Conservation (phyloP, 2,797 vertebrate species). For the Pteropus rufus region DNA sequence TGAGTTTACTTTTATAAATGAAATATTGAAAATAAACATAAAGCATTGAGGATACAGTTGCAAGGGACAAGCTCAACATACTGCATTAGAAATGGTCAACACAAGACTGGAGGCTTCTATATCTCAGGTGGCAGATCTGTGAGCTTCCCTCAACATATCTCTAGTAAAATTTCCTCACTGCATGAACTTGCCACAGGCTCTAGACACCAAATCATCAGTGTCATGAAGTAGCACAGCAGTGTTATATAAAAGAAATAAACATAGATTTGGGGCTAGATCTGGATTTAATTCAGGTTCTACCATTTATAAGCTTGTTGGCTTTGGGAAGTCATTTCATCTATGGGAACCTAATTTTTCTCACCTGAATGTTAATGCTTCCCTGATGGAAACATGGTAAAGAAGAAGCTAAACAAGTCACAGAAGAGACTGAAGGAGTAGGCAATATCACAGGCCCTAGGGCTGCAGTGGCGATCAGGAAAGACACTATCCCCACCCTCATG, state of each 20-base stretch:
- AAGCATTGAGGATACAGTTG: conserved; percentile 34
- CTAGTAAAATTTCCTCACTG: not conserved
- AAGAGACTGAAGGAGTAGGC: not conserved
- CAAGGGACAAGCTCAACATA: conserved; percentile 16
- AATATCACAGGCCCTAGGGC: not conserved
- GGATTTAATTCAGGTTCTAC: not conserved
- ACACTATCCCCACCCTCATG: not conserved
- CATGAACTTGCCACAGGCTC: not conserved
- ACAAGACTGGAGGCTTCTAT: not conserved
- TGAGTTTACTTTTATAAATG: conserved; percentile 76
- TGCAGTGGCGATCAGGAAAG: not conserved
- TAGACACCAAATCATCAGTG: not conserved
- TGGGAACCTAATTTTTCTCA: not conserved
- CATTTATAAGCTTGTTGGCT: not conserved
- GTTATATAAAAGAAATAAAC: not conserved
- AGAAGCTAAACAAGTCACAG: not conserved
- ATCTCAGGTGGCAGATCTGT: not conserved
- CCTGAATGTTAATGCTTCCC: not conserved
- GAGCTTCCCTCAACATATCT: not conserved
- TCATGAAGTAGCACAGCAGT: not conserved
- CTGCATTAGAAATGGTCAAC: conserved; percentile 55
- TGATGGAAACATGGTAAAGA: not conserved
- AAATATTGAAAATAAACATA: conserved; percentile 73
- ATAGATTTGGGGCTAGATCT: not conserved
- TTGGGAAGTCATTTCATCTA: not conserved